Percentiles rank a stretch among this genome's conserved stretches.
Evolutionary conservation across 1,140 invertebrate species (phyloP).

Genomic region (Drosophila orena): DNA sequence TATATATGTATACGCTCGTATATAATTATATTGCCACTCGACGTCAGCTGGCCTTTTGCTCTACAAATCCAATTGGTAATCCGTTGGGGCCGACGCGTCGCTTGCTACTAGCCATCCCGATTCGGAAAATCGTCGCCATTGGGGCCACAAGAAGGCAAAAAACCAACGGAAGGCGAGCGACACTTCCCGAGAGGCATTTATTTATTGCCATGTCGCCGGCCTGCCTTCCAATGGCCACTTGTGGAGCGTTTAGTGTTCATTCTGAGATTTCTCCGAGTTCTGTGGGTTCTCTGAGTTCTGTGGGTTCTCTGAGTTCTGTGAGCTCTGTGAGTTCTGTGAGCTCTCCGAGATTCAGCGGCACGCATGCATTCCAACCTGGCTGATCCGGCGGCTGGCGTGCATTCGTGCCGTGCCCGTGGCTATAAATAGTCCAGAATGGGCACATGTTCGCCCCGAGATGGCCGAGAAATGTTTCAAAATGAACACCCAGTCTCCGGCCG

Average conservation of each 20-base stretch:
- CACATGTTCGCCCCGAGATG: slow-evolving; percentile 62
- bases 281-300: too few relatives aligned
- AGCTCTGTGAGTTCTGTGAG: too few relatives aligned
- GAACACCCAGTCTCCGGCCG: slow-evolving; percentile 22
- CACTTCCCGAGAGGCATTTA: slow-evolving; percentile 33
- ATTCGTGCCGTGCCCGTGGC: slow-evolving; percentile 43
- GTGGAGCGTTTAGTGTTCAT: slow-evolving; percentile 56
- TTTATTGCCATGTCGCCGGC: slow-evolving; percentile 26
- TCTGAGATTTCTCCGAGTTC: slow-evolving; percentile 1
- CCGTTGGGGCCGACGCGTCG: slow-evolving; percentile 58
- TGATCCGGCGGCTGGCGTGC: slow-evolving; percentile 62
- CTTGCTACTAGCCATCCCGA: slow-evolving; percentile 57
- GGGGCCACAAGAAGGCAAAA: slow-evolving; percentile 33
- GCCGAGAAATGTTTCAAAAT: slow-evolving; percentile 50
- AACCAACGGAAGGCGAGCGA: slow-evolving; percentile 28
- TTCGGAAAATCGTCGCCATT: slow-evolving; percentile 48
- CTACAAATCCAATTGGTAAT: slow-evolving; percentile 13
- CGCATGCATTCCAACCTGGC: slow-evolving; percentile 65
- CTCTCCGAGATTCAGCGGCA: slow-evolving; percentile 4
- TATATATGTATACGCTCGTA: slow-evolving; percentile 9
- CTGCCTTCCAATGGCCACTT: slow-evolving; percentile 65
- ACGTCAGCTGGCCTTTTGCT: slow-evolving; percentile 7
- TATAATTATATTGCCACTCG: slow-evolving; percentile 46
- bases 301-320: neutral
- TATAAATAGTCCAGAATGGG: slow-evolving; percentile 77